Conservation (phyloP, 2,797 vertebrate genomes). For the Ctenopoma multispine region DNA sequence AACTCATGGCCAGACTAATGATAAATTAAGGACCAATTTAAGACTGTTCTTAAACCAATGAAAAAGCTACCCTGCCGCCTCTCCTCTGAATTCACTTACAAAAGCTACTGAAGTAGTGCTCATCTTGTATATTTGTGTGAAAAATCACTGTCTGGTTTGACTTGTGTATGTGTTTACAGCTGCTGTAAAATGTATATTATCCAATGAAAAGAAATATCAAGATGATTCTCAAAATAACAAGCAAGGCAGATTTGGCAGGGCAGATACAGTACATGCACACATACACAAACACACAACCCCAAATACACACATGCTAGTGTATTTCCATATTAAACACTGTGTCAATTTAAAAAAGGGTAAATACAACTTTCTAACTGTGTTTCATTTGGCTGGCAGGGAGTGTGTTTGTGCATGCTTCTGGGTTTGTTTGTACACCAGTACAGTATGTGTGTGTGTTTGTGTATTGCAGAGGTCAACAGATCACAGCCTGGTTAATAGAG, state of each 20-base stretch:
- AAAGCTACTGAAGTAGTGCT: not conserved
- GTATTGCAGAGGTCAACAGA: constrained; percentile 47
- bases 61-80: not conserved
- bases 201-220: not conserved
- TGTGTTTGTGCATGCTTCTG: not conserved
- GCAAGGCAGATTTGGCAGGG: not conserved
- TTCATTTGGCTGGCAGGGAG: constrained; percentile 27
- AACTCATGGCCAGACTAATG: not conserved
- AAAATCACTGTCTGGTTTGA: not conserved
- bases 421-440: constrained; percentile 13
- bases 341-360: constrained; percentile 24
- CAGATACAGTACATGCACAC: not conserved
- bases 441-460: constrained; percentile 19
- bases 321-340: not conserved
- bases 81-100: not conserved
- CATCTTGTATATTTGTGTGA: no score
- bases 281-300: not conserved
- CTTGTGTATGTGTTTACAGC: not conserved
- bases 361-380: constrained; percentile 26
- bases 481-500: constrained; percentile 34
- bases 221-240: constrained; percentile 3
- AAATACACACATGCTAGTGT: not conserved
- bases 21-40: constrained; percentile 3
- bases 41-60: not conserved
- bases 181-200: not conserved